A percentile compares a stretch with the other conserved stretches of the same genome.
These are phyloP conservation scores for Pseudococcus jackbeardsleyi DNA, from an alignment of 2,888 invertebrate genomes.

Conservation along the genomic window DNA sequence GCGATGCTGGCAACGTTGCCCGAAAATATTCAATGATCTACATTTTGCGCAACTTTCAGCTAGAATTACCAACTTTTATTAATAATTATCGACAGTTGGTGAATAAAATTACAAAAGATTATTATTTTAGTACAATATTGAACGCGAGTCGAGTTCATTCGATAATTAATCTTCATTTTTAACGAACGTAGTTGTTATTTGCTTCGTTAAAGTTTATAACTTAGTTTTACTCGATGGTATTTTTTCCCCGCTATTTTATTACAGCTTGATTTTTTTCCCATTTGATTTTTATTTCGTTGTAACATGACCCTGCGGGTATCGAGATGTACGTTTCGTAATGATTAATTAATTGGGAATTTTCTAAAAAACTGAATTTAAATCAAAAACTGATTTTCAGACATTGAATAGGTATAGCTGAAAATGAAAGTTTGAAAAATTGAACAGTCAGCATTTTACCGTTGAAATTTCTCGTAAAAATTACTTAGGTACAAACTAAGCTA, in stretches of 20 bases:
- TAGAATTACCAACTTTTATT: neutral
- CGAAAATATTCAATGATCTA: neutral
- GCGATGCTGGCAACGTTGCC: neutral
- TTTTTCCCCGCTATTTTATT: neutral
- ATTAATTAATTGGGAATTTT: neutral
- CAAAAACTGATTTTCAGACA: too few species aligned
- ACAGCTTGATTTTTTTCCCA: neutral
- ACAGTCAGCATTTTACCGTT: neutral
- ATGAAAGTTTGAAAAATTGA: too few species aligned
- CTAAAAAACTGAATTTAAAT: too few species aligned
- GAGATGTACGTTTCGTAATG: neutral
- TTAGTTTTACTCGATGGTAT: neutral
- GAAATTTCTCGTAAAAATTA: neutral
- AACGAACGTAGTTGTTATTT: neutral
- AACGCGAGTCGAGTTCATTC: neutral
- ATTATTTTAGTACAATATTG: neutral
- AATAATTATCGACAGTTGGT: neutral
- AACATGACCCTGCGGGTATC: neutral
- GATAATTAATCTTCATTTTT: constrained; percentile 31
- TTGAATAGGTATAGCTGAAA: too few species aligned
- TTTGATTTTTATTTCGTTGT: neutral
- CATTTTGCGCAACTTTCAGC: neutral
- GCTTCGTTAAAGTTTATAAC: constrained; percentile 5
- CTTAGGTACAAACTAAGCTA: neutral
- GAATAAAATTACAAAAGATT: constrained; percentile 16